These are phyloP conservation scores for Hyaena hyaena DNA, from an alignment of 2,113 vertebrate species.

Conservation along the genomic window DNA sequence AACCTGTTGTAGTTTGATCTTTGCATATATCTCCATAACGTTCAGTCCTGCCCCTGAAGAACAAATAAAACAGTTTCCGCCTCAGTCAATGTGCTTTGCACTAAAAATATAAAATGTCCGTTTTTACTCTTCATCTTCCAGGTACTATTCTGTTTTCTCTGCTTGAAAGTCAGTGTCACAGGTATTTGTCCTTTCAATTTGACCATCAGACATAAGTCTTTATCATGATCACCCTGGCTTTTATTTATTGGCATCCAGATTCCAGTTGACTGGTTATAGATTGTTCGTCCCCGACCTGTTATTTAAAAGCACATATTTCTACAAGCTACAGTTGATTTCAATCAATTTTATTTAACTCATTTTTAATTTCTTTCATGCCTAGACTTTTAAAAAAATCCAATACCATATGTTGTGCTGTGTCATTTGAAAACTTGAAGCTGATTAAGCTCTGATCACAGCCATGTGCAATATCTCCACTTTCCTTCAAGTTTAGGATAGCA, in stretches of 20 bases:
- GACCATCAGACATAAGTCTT: neutral
- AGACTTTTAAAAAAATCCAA: conserved; percentile 34
- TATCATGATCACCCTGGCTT: conserved; percentile 38
- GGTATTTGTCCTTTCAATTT: neutral
- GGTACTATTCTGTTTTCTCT: neutral
- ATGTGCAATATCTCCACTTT: neutral
- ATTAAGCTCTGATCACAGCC: neutral
- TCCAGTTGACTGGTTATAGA: conserved; percentile 64
- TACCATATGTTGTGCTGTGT: conserved; percentile 60
- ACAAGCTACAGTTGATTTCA: conserved; percentile 39
- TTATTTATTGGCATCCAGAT: conserved; percentile 68
- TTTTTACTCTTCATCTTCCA: conserved; percentile 12
- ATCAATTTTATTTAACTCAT: conserved; percentile 64
- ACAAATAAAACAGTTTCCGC: neutral
- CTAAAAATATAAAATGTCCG: neutral
- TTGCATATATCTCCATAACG: neutral
- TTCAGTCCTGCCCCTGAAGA: neutral
- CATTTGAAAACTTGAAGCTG: conserved; percentile 68
- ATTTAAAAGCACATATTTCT: conserved; percentile 74
- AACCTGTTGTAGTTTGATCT: neutral
- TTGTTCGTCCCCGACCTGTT: conserved; percentile 51
- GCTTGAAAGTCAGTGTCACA: neutral
- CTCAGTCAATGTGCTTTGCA: neutral
- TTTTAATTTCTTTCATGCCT: conserved; percentile 60
- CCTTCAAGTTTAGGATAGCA: neutral